Percentiles rank a stretch among this genome's conserved stretches.
These are phyloP conservation scores for Sycophila sp. DNA, from an alignment of 1,140 invertebrate species.

Conservation along the genomic window DNA sequence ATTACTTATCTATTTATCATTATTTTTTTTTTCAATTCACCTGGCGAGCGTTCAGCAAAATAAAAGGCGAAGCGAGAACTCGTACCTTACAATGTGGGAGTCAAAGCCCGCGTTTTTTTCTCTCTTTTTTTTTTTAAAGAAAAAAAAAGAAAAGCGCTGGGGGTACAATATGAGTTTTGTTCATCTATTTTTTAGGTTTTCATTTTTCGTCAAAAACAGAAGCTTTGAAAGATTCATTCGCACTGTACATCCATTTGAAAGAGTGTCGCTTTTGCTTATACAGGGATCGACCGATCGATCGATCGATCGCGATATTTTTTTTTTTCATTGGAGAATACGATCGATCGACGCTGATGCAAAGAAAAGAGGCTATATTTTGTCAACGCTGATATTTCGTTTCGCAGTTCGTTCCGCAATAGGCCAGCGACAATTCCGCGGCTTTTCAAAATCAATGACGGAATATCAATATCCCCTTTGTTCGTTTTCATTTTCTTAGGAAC, in stretches of 20 bases:
- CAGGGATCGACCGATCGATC: conserved; percentile 59
- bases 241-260: conserved; percentile 65
- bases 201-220: conserved; percentile 43
- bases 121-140: too few species aligned
- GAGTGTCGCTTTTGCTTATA: conserved; percentile 60
- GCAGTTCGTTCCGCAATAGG: conserved; percentile 52
- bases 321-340: conserved; percentile 40
- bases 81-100: neutral
- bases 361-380: conserved; percentile 67
- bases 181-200: too few species aligned
- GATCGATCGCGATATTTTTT: conserved; percentile 40
- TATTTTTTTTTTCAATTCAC: too few species aligned
- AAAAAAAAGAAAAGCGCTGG: conserved; percentile 21
- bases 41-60: neutral
- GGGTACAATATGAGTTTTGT: conserved; percentile 21
- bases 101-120: too few species aligned
- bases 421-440: conserved; percentile 39
- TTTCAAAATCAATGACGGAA: too few species aligned
- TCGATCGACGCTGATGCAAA: conserved; percentile 56
- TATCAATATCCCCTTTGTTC: conserved; percentile 18
- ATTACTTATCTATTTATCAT: too few species aligned
- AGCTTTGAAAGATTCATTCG: conserved; percentile 65
- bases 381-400: conserved; percentile 62
- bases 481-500: neutral
- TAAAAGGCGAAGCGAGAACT: conserved; percentile 2